A percentile compares a stretch with the other conserved stretches of the same genome.
Conservation (phyloP, 2,797 vertebrate species). For the Bovichtus diacanthus region DNA sequence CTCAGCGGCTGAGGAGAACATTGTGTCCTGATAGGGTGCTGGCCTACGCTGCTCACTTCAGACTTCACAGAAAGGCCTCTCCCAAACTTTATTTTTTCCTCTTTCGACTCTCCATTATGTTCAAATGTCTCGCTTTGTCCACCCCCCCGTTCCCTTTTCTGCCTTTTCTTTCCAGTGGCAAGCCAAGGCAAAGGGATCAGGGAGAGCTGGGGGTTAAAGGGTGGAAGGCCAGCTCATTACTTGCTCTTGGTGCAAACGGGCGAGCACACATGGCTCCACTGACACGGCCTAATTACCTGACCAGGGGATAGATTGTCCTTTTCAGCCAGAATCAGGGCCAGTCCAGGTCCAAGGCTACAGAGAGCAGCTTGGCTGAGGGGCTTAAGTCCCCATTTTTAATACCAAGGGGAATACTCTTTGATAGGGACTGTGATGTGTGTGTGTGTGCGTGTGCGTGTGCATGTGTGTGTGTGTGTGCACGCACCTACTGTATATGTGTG, state of each 20-base stretch:
- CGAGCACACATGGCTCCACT: slow-evolving; percentile 72
- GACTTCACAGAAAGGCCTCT: slow-evolving; percentile 45
- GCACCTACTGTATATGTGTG: slow-evolving; percentile 33
- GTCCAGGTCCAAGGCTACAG: slow-evolving; percentile 65
- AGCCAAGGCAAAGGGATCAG: slow-evolving; percentile 59
- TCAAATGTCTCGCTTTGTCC: slow-evolving; percentile 34
- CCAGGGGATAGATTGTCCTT: slow-evolving; percentile 76
- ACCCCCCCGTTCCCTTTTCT: slow-evolving; percentile 14
- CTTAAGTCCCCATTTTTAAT: slow-evolving; percentile 62
- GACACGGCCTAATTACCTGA: slow-evolving; percentile 85
- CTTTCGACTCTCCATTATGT: slow-evolving; percentile 36
- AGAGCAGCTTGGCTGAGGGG: slow-evolving; percentile 73
- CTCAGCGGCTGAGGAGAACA: slow-evolving; percentile 22
- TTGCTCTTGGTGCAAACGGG: slow-evolving; percentile 68
- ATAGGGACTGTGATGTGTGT: slow-evolving; percentile 64
- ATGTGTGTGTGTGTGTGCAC: slow-evolving; percentile 43
- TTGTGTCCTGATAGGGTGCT: slow-evolving; percentile 46
- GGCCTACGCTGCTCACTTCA: slow-evolving; percentile 44
- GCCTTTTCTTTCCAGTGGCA: slow-evolving; percentile 55
- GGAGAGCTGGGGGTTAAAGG: slow-evolving; percentile 66
- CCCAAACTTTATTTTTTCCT: slow-evolving; percentile 31
- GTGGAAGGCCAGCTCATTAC: slow-evolving; percentile 80
- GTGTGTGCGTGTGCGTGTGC: slow-evolving; percentile 52
- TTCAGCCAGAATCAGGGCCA: slow-evolving; percentile 70
- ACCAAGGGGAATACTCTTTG: slow-evolving; percentile 64